Evolutionary conservation across 2,888 invertebrate species (phyloP).

Genomic region (Drosophila peninsularis): DNA sequence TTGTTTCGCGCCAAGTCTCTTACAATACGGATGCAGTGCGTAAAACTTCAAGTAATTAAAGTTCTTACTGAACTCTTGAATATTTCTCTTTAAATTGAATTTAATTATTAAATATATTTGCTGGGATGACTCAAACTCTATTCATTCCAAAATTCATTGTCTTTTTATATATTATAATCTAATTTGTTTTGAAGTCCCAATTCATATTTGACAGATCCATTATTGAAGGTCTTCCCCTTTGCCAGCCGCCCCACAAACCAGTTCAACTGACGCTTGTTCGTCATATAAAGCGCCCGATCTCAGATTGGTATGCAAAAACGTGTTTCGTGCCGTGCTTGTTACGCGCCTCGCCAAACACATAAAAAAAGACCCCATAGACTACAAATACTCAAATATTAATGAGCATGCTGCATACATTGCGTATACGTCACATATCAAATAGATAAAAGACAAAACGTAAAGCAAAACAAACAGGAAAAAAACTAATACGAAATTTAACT

Average conservation of each 20-base stretch:
- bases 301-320: constrained; percentile 68
- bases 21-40: constrained; percentile 1
- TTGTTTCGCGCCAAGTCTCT: constrained; percentile 11
- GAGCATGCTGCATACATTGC: constrained; percentile 37
- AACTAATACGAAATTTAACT: not conserved
- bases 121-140: not conserved
- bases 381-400: constrained; percentile 31
- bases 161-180: not conserved
- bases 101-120: not conserved
- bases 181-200: not conserved
- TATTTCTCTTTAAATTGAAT: not conserved
- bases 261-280: constrained; percentile 19
- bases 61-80: not conserved
- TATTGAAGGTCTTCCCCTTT: constrained; percentile 10
- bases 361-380: constrained; percentile 10
- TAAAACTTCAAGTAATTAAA: not conserved
- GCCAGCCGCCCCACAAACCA: constrained; percentile 25
- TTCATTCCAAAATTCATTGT: not conserved
- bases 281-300: constrained; percentile 8
- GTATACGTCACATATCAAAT: constrained; percentile 59
- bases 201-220: not conserved
- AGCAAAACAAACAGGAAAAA: constrained; percentile 8
- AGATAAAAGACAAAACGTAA: constrained; percentile 3
- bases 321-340: constrained; percentile 62
- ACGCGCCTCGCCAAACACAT: constrained; percentile 44